Conservation (phyloP, 2,888 invertebrate genomes). For the Megaustenia siamemsis region DNA sequence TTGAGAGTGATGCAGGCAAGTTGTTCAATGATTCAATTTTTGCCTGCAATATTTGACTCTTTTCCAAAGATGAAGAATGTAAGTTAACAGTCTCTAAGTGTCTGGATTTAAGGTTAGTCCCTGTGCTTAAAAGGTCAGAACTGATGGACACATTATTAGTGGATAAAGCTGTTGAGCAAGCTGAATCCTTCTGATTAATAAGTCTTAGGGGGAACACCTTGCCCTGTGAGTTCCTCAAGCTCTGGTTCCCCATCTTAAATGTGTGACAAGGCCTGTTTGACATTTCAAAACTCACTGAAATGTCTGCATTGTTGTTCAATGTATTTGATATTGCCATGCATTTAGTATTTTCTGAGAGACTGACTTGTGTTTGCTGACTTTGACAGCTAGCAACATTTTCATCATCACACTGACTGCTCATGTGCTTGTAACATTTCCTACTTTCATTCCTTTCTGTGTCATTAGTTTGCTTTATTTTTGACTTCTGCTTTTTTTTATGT, state of each 20-base stretch:
- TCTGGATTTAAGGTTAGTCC: not conserved
- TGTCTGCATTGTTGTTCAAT: not conserved
- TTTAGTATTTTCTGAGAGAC: not conserved
- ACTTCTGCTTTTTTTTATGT: not conserved
- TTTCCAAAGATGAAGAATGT: not conserved
- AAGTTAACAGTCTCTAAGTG: not conserved
- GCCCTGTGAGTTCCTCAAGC: conserved; percentile 40
- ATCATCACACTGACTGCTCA: not conserved
- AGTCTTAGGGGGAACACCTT: conserved; percentile 39
- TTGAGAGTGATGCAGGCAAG: not conserved
- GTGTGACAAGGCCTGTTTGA: conserved; percentile 15
- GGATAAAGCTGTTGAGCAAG: not conserved
- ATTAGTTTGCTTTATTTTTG: no score
- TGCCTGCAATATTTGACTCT: not conserved
- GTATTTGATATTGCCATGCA: not conserved
- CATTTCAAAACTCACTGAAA: not conserved
- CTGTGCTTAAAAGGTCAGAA: not conserved
- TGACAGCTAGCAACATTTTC: not conserved
- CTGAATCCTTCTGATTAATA: not conserved
- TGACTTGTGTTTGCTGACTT: not conserved
- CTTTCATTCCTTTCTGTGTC: not conserved
- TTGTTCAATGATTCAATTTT: not conserved
- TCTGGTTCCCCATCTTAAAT: conserved; percentile 42
- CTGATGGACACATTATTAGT: not conserved
- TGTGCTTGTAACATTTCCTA: not conserved